Percentiles rank a stretch among this genome's conserved stretches.
Evolutionary conservation across 2,797 vertebrate species (phyloP).

Genomic region (Malurus leucopterus): DNA sequence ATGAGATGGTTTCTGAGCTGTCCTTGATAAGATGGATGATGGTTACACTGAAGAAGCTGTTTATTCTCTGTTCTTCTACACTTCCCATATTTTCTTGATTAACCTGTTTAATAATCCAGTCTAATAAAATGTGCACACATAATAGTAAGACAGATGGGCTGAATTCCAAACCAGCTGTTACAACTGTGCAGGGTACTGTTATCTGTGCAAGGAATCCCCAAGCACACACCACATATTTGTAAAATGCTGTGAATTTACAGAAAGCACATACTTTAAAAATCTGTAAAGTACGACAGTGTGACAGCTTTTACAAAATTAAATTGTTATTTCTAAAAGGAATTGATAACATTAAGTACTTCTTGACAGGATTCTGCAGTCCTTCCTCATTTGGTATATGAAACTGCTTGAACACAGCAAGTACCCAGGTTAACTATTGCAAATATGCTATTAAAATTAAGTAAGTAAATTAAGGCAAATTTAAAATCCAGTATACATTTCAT

Average conservation of each 20-base stretch:
- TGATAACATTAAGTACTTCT: neutral
- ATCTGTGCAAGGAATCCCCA: neutral
- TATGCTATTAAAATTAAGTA: neutral
- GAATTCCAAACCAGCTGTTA: constrained; percentile 28
- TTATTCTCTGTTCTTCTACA: neutral
- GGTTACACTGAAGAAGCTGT: neutral
- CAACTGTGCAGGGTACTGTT: neutral
- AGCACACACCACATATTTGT: neutral
- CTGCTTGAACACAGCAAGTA: neutral
- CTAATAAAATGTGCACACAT: neutral
- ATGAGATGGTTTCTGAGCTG: neutral
- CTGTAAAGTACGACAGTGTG: neutral
- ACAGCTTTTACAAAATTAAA: neutral
- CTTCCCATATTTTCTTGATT: constrained; percentile 38
- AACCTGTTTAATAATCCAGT: constrained; percentile 41
- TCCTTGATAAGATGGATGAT: neutral
- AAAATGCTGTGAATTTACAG: neutral
- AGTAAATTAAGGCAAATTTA: too few relatives aligned
- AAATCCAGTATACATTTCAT: neutral
- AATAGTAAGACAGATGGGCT: neutral
- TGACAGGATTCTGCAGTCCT: neutral
- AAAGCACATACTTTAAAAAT: neutral
- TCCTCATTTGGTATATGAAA: neutral
- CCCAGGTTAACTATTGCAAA: neutral
- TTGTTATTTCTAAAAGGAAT: neutral